These are phyloP conservation scores for Anastatus disparis DNA, from an alignment of 1,140 invertebrate species.

Conservation along the genomic window DNA sequence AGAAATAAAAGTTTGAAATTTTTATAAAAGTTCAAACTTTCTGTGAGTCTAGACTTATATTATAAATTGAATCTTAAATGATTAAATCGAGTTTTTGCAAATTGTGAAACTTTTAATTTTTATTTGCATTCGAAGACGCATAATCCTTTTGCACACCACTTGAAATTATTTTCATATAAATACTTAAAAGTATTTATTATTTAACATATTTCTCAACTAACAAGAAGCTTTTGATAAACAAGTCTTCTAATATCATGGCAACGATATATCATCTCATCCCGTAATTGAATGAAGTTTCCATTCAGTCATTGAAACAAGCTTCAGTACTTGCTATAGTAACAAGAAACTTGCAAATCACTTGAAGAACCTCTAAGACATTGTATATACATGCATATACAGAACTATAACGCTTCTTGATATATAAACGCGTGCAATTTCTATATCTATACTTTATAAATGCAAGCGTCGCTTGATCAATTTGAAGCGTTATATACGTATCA, in stretches of 20 bases:
- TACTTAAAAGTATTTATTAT: too few species aligned
- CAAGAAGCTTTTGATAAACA: neutral
- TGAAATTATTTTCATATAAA: too few species aligned
- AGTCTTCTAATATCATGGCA: neutral
- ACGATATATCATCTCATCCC: neutral
- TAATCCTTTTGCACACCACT: too few species aligned
- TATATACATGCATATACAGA: neutral
- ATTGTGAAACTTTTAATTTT: too few species aligned
- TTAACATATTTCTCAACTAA: too few species aligned
- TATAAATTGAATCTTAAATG: too few species aligned
- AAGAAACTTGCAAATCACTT: conserved; percentile 13
- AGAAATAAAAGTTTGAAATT: too few species aligned
- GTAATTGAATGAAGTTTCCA: conserved; percentile 30
- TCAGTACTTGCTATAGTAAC: neutral
- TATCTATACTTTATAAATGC: neutral
- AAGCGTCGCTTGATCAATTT: conserved; percentile 23
- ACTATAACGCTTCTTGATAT: neutral
- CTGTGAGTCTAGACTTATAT: too few species aligned
- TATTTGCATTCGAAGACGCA: too few species aligned
- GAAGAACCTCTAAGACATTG: neutral
- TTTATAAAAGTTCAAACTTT: too few species aligned
- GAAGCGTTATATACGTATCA: neutral
- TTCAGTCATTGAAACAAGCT: conserved; percentile 27
- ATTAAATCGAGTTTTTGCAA: too few species aligned
- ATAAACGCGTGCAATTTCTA: too few species aligned